Conservation (phyloP, 2,113 vertebrate genomes). For the Oxyruncus cristatus region DNA sequence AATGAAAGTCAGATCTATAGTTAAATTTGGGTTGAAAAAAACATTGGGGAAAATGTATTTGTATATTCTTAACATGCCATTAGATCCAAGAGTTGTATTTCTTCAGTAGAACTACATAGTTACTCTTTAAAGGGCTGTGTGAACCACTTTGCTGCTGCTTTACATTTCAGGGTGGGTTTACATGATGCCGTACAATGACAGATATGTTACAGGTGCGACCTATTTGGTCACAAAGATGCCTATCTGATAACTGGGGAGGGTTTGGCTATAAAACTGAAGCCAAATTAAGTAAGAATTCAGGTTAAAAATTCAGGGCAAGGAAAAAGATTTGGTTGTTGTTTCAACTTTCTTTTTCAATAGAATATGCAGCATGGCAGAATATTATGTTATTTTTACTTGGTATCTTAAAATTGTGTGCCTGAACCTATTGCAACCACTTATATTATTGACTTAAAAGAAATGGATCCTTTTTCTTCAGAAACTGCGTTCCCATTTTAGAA, state of each 20-base stretch:
- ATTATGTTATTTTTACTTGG: neutral
- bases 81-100: neutral
- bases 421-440: neutral
- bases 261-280: neutral
- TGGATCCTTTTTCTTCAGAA: neutral
- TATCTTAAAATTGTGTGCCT: neutral
- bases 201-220: neutral
- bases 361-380: neutral
- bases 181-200: neutral
- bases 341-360: neutral
- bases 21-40: neutral
- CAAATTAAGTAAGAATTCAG: neutral
- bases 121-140: neutral
- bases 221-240: neutral
- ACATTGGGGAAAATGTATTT: neutral
- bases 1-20: neutral
- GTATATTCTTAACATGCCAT: neutral
- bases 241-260: neutral
- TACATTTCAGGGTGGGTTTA: neutral
- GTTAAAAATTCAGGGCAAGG: neutral
- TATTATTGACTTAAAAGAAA: neutral
- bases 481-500: neutral
- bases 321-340: neutral
- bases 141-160: neutral
- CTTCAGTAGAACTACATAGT: neutral